A percentile compares a stretch with the other conserved stretches of the same genome.
Evolutionary conservation across 2,113 vertebrate genomes (phyloP).

Genomic region (Catharus bicknelli): DNA sequence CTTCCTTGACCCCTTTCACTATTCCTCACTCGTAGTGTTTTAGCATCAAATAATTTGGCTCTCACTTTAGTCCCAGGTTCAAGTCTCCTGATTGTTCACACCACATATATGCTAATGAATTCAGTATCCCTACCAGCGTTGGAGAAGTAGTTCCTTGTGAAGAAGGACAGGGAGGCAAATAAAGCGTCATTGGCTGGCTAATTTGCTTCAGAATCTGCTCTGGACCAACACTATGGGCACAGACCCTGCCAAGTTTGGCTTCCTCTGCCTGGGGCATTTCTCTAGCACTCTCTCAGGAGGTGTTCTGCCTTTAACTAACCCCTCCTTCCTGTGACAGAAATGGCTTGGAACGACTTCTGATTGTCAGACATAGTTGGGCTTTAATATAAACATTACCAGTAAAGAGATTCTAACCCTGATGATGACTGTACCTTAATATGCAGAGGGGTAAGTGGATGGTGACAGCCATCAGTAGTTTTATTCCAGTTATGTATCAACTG

Average conservation of each 20-base stretch:
- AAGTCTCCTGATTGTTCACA: conserved; percentile 9
- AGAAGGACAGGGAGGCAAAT: neutral
- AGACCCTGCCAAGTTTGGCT: conserved; percentile 34
- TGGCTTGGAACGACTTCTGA: neutral
- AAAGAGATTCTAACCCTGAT: neutral
- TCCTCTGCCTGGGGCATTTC: conserved; percentile 16
- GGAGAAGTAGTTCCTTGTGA: neutral
- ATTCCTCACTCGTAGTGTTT: neutral
- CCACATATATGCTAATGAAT: conserved; percentile 14
- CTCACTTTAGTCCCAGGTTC: neutral
- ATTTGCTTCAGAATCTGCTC: neutral
- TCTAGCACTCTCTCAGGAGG: conserved; percentile 14
- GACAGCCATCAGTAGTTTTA: neutral
- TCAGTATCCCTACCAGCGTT: neutral
- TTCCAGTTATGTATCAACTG: neutral
- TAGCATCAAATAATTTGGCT: neutral
- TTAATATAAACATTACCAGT: neutral
- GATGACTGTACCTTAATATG: neutral
- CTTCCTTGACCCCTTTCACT: conserved; percentile 21
- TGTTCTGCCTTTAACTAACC: conserved; percentile 20
- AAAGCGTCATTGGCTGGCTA: neutral
- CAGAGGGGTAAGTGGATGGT: neutral
- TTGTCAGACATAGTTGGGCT: neutral
- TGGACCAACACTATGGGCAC: neutral
- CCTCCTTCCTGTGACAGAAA: neutral